Evolutionary conservation across 2,113 vertebrate genomes (phyloP).

Genomic region (Dicrurus megarhynchus): DNA sequence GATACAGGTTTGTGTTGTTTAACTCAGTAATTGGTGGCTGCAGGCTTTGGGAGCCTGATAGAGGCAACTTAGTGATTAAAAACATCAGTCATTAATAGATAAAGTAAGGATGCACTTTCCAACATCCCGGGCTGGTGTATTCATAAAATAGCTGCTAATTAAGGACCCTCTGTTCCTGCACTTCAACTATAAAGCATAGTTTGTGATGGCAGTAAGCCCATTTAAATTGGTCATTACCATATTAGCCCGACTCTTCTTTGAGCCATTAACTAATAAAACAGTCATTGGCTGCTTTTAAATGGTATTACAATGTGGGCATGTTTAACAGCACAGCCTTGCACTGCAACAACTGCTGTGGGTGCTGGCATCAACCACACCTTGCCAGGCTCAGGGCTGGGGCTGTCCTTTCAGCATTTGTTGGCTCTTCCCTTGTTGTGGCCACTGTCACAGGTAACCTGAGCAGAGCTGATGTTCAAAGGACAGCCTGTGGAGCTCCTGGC

Average conservation of each 20-base stretch:
- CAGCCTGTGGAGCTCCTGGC: not conserved
- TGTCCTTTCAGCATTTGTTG: not conserved
- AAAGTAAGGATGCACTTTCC: not conserved
- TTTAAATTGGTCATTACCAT: constrained; percentile 59
- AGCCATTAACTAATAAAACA: constrained; percentile 68
- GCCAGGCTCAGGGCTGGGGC: not conserved
- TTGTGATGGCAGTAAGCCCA: constrained; percentile 42
- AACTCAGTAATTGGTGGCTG: not conserved
- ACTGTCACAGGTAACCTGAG: not conserved
- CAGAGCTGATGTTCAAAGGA: not conserved
- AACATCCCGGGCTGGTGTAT: not conserved
- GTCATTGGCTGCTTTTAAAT: constrained; percentile 63
- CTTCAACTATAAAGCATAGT: constrained; percentile 45
- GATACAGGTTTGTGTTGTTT: not conserved
- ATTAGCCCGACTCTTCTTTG: constrained; percentile 47
- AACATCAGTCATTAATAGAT: not conserved
- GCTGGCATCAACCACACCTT: not conserved
- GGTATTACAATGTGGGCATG: not conserved
- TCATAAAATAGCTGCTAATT: constrained; percentile 61
- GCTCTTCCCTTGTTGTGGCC: not conserved
- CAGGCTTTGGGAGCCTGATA: not conserved
- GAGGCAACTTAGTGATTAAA: not conserved
- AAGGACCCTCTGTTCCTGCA: constrained; percentile 17
- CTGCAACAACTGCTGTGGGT: not conserved
- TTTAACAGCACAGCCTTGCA: not conserved